Conservation (phyloP, 2,888 invertebrate genomes). For the Harmothoe impar region DNA sequence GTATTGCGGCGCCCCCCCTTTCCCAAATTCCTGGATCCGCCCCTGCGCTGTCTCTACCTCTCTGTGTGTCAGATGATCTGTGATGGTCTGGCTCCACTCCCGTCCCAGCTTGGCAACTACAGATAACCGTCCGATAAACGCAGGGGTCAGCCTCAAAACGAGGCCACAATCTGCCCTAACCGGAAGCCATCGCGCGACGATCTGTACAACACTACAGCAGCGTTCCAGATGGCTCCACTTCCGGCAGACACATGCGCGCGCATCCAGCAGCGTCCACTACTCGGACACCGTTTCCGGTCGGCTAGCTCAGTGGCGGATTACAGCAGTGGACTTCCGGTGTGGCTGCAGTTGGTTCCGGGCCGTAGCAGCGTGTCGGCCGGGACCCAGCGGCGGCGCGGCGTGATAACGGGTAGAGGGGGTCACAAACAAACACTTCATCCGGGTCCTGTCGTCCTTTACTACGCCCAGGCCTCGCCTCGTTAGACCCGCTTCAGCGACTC, state of each 20-base stretch:
- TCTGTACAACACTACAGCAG: background rate
- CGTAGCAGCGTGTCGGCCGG: background rate
- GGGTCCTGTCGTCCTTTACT: background rate
- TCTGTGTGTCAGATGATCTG: background rate
- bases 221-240: background rate
- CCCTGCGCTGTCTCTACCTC: background rate
- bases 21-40: too few species aligned
- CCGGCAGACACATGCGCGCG: background rate
- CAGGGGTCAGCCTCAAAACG: background rate
- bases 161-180: background rate
- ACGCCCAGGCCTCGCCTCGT: background rate
- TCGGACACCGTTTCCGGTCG: background rate
- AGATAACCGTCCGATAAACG: background rate
- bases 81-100: background rate
- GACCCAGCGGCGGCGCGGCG: background rate
- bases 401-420: conserved; percentile 20
- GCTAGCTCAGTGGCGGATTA: background rate
- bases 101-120: background rate
- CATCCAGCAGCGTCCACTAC: background rate
- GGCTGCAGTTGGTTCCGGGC: background rate
- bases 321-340: conserved; percentile 10
- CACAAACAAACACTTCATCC: conserved; percentile 3
- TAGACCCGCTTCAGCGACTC: background rate
- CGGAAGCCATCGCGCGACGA: background rate
- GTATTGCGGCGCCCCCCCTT: too few species aligned